Percentiles rank a stretch among this genome's conserved stretches.
Conservation (phyloP, 1,140 invertebrate genomes). For the Laupala kohalensis region DNA sequence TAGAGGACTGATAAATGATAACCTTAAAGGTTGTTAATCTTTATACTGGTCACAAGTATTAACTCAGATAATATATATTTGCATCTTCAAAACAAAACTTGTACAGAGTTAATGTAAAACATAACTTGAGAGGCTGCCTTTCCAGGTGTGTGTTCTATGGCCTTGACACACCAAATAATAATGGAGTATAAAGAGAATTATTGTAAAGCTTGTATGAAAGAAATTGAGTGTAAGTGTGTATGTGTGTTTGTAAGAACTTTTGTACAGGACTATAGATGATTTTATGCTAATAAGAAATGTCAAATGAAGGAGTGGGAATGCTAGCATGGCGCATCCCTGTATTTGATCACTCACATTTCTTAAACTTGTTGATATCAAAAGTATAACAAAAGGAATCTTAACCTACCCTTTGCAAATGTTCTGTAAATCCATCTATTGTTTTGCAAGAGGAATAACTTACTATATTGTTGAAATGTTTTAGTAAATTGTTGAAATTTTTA, state of each 20-base stretch:
- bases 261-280: not conserved
- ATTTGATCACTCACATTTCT: not conserved
- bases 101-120: not conserved
- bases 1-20: not conserved
- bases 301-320: not conserved
- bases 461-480: not conserved
- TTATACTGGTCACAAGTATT: not conserved
- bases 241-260: not conserved
- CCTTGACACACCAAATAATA: not conserved
- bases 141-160: not conserved
- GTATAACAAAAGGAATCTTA: no score
- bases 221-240: not conserved
- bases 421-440: no score
- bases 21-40: not conserved
- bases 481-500: not conserved
- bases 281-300: not conserved
- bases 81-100: not conserved
- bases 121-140: not conserved
- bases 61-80: not conserved
- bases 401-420: no score
- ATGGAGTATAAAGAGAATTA: not conserved
- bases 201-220: not conserved
- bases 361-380: not conserved
- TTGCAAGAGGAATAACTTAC: not conserved
- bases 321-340: not conserved